Base-by-base conservation (phyloP, 1,140 invertebrate species). In the Atta colombica region DNA sequence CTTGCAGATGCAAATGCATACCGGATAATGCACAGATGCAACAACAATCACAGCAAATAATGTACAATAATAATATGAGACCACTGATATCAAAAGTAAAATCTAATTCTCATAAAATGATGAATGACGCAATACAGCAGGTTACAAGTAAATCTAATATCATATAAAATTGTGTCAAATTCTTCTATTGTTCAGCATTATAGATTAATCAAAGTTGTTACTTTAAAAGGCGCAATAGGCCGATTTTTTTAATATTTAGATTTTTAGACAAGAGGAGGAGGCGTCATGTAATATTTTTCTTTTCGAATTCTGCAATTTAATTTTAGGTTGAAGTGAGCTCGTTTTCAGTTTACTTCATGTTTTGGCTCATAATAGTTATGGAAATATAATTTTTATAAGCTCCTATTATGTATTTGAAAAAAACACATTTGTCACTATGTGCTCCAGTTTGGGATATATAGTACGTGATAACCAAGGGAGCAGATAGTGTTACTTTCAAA, bases 61-160 rank as follows among this genome's bases (percentile, higher is more conserved):
- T 0, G 25, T 25, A 25, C 25, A 25, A 25, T 25, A 25, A 25
- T 25, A 25, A 5, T 49, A 58, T 25, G 71, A 65, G 2, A 55
- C 25, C 81, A 45, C 14, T 31, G 35, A 35, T 35, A 18, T 85
- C 80, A 77, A n/a, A 45, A 2, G 10, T 8, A 5, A 80, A 87
- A 2, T 12, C 58, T 8, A 65, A 49, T 14, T 0, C 28, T 45
- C 8, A 3, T 53, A 86, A 78, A 81, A 86, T 61, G 55, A 86
- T 61, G 66, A 81, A 81, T 71, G 89, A 89, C 88, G 87, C 89
- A 86, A 85, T 74, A 74, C 69, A 87, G 77, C 86, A 87, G 49
- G 58, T 86, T 85, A 72, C 89, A 58, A 91, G 69, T 86, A 80
- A 71, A 87, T 35, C 58, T 39, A 55, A 60, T 45, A 53, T 82